Base-by-base conservation (phyloP, 2,888 invertebrate species). In the Minunthozetes semirufus region DNA sequence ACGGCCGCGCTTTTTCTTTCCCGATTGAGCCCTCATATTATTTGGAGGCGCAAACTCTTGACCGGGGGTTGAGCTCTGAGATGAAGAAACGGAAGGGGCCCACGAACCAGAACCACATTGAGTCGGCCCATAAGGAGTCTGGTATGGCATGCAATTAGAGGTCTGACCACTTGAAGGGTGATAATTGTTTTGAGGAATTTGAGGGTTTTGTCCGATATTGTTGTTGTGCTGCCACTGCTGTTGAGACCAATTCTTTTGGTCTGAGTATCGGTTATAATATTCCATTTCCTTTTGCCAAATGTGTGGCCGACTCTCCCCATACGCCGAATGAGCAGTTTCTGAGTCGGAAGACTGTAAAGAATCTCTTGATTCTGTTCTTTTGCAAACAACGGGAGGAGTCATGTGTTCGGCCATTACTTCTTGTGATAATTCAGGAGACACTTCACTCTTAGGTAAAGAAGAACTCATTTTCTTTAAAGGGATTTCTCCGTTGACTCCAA, bases 1-100 rank as follows among this genome's bases (percentile, higher is more conserved):
- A 19, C 80, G 72, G 9, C 80, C 80, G 6, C 80, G 76, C 59
- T 80, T 80, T 33, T 79, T 79, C 73, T 78, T 78, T 8, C 59
- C 27, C 11, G 48, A 42, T 11, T 25, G 6, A 0, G 46, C 25
- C 5, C 42, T 22, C 27, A 48, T 25, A 25, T 13, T 42, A 13
- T 70, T 70, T 2, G 70, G 70, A 22, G 70, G 15, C 25, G 70
- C 70, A 25, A 70, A 70, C 25, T 48, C 25, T 25, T 48, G 22
- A 9, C 25, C 46, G 0, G 70, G 25, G 0, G 9, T 48, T 17
- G 70, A 70, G 17, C 48, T 48, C 25, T 68, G 68, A 38, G 70
- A 70, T 22, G 70, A 70, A 25, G 70, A 46, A 11, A 22, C 27
- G 11, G 70, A 48, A 6, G 70, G 46, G 46, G 11, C 46, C 70